Evolutionary conservation across 2,113 vertebrate genomes (phyloP), one percentile per base, ranked within the genome.

Genomic region (Pionites leucogaster): DNA sequence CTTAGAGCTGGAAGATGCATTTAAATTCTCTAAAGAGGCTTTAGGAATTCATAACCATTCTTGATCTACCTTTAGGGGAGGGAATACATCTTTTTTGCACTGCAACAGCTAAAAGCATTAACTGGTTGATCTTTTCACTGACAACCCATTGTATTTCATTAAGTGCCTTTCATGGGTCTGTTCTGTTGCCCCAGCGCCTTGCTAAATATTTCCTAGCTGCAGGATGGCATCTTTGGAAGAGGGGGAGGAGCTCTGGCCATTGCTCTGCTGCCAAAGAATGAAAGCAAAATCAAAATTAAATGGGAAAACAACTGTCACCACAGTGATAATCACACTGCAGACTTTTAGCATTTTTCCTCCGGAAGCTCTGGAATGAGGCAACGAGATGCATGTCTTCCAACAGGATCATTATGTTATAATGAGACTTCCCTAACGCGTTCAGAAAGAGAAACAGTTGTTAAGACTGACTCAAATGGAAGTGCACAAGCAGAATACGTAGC

Each of bases 1-100:
- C 76, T 94, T 64, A 59, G 72, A 89, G 62, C 69, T 91, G 62
- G 35, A 88, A 28, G 77, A 88, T 89, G 80, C 76, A 92, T 93
- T 91, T 93, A 93, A 93, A 93, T 81, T 94, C 95, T 86, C 71
- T 79, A 29, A 90, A 88, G 88, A 95, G n/a, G 83, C 44, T 94
- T 96, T 95, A 88, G 65, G 69, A 96, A 93, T 94, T 86, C 84
- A 72, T 60, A 94, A 44, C 87, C 75, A 78, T 47, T 25, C 41
- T 80, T 74, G 50, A 86, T 82, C 78, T 91, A 91, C 92, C 91
- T 96, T 90, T 92, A 57, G 33, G 78, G 74, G 39, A 86, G 24
- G 46, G 17, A 89, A 85, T 64, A 46, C 29, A n/a, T 62, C 82
- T 65, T 57, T 64, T 82, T 88, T 85, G 44, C 22, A 11, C 71